These are phyloP conservation scores for Eumaeus atala DNA, from an alignment of 1,140 invertebrate species.

Conservation along the genomic window DNA sequence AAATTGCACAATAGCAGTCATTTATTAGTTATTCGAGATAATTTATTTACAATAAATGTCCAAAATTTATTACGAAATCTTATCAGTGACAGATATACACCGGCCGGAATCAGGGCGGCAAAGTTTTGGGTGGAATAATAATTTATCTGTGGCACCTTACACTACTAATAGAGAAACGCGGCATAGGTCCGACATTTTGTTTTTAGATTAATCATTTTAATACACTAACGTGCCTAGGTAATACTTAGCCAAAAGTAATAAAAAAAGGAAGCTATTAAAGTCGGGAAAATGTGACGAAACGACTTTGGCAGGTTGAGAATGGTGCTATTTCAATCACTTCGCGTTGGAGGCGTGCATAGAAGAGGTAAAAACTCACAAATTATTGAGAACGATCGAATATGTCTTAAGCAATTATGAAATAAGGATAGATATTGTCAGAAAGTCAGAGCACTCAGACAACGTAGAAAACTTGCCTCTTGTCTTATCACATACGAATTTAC, in stretches of 20 bases:
- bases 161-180: too few relatives aligned
- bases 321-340: too few relatives aligned
- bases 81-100: neutral
- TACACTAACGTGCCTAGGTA: too few relatives aligned
- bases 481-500: conserved; percentile 52
- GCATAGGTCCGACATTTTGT: too few relatives aligned
- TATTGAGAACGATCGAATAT: neutral
- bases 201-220: too few relatives aligned
- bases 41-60: conserved; percentile 5
- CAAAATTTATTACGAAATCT: neutral
- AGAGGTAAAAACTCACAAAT: too few relatives aligned
- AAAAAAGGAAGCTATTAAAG: too few relatives aligned
- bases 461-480: conserved; percentile 57
- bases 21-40: neutral
- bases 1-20: neutral
- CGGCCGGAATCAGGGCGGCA: conserved; percentile 1
- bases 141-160: neutral
- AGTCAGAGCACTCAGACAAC: conserved; percentile 27
- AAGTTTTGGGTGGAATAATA: conserved; percentile 4
- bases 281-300: too few relatives aligned
- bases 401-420: conserved; percentile 22
- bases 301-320: too few relatives aligned
- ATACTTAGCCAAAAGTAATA: too few relatives aligned
- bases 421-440: conserved; percentile 29
- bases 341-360: too few relatives aligned